A percentile compares a stretch with the other conserved stretches of the same genome.
phyloP scores from a whole-genome alignment of 2,888 invertebrate species.

The Cylloceria caligata region DNA sequence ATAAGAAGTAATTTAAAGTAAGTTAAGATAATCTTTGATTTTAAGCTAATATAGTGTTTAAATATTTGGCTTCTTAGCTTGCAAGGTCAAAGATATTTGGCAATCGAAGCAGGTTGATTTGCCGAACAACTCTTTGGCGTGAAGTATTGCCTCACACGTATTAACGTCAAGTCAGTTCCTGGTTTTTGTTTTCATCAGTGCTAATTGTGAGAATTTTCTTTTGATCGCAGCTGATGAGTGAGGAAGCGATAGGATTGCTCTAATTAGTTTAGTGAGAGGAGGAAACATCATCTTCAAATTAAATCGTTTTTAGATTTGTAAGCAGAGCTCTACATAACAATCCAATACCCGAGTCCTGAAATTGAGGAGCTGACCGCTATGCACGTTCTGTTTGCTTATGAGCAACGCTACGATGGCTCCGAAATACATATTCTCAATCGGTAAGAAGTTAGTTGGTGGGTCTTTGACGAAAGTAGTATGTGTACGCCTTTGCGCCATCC shows the following conservation, averaged over 20 bases:
- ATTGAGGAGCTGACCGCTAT: not conserved
- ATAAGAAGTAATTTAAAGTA: too few relatives aligned
- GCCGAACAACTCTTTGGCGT: slow-evolving; percentile 46
- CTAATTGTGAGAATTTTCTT: slow-evolving; percentile 53
- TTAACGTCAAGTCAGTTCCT: slow-evolving; percentile 49
- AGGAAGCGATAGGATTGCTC: slow-evolving; percentile 40
- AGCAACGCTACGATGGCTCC: not conserved
- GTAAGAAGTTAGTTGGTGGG: slow-evolving; percentile 4
- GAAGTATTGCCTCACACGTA: slow-evolving; percentile 45
- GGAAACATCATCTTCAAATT: too few relatives aligned
- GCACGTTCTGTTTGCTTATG: not conserved
- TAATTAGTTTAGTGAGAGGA: slow-evolving; percentile 49
- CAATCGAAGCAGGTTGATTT: too few relatives aligned
- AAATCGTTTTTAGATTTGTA: too few relatives aligned
- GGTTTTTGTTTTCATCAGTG: slow-evolving; percentile 42
- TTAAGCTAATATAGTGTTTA: too few relatives aligned
- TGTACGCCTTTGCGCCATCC: too few relatives aligned
- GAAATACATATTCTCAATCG: slow-evolving; percentile 1
- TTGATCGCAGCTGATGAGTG: slow-evolving; percentile 57
- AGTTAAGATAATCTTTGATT: too few relatives aligned
- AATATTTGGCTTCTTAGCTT: too few relatives aligned
- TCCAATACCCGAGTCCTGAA: not conserved
- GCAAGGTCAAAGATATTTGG: too few relatives aligned
- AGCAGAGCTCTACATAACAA: slow-evolving; percentile 1
- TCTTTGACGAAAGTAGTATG: too few relatives aligned